Evolutionary conservation across 2,888 invertebrate species (phyloP).

Genomic region (Catonia carolina): DNA sequence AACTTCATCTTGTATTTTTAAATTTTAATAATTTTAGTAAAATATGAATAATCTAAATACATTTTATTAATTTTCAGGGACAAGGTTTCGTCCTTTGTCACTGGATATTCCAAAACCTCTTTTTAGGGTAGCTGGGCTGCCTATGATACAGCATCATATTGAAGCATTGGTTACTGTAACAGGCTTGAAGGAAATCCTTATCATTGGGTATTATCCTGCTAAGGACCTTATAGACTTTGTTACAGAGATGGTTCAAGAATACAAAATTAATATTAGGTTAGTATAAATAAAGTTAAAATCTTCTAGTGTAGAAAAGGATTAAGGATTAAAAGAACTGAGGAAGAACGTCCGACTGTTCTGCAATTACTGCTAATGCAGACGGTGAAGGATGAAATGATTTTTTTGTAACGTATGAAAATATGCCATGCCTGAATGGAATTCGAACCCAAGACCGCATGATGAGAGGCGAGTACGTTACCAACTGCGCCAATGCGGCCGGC

Average conservation of each 20-base stretch:
- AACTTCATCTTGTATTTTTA: too few relatives aligned
- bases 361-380: too few relatives aligned
- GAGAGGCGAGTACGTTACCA: too few relatives aligned
- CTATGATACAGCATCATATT: conserved; percentile 94
- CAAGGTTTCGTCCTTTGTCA: conserved; percentile 92
- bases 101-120: conserved; percentile 96
- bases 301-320: background rate
- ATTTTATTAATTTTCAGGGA: conserved; percentile 57
- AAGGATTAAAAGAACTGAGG: too few relatives aligned
- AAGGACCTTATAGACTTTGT: conserved; percentile 83
- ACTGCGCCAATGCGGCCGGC: too few relatives aligned
- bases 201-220: conserved; percentile 88
- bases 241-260: conserved; percentile 73
- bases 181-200: conserved; percentile 80
- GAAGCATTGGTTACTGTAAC: conserved; percentile 79
- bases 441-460: too few relatives aligned
- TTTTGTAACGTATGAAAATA: too few relatives aligned
- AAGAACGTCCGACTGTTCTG: too few relatives aligned
- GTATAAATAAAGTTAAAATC: background rate
- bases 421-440: too few relatives aligned
- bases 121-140: conserved; percentile 94
- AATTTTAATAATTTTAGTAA: too few relatives aligned
- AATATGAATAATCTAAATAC: too few relatives aligned
- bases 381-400: too few relatives aligned
- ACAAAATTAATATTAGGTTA: conserved; percentile 71